Conservation (phyloP, 2,113 vertebrate species). For the Cacatua alba region DNA sequence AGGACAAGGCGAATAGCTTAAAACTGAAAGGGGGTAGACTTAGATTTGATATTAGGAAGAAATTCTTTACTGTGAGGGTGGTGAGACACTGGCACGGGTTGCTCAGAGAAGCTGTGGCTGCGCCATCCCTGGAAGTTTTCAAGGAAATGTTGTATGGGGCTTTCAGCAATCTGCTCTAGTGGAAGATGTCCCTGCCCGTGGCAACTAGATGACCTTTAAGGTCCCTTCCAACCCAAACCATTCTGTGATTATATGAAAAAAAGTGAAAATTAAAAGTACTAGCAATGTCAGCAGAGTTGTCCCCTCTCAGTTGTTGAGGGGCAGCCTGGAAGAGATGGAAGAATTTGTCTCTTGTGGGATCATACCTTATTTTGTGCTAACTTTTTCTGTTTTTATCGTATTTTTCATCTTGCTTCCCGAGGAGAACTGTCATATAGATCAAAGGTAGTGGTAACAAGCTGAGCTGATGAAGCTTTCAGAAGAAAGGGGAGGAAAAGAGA, state of each 20-base stretch:
- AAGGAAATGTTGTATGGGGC: not conserved
- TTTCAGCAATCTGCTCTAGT: not conserved
- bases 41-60: not conserved
- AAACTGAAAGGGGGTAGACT: not conserved
- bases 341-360: not conserved
- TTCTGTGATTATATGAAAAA: not conserved
- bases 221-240: not conserved
- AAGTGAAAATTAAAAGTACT: not conserved
- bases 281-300: not conserved
- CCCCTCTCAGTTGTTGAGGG: not conserved
- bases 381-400: not conserved
- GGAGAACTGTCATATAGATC: not conserved
- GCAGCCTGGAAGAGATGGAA: not conserved
- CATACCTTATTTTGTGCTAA: not conserved
- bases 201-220: not conserved
- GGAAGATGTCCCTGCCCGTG: not conserved
- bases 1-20: not conserved
- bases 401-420: constrained; percentile 5
- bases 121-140: not conserved
- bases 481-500: not conserved
- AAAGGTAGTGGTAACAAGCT: not conserved
- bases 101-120: not conserved
- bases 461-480: not conserved
- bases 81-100: not conserved
- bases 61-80: not conserved